phyloP scores from a whole-genome alignment of 2,113 vertebrate genomes.

The cattle (Bos taurus) region ARS-UCD2.0 NC_037345.1:26572001-26572500 shows the following conservation, averaged over 20 bases:
- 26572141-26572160: constrained; percentile 15
- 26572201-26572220: not conserved
- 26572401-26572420: not conserved
- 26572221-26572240: not conserved
- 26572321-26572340: not conserved
- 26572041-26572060: constrained; percentile 9
- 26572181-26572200: constrained; percentile 18
- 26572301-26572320: not conserved
- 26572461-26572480: not conserved
- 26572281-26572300: not conserved
- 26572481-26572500: not conserved
- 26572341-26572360: not conserved
- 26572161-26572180: not conserved
- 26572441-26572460: not conserved
- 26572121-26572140: not conserved
- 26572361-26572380: not conserved
- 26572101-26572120: not conserved
- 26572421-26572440: not conserved
- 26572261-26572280: not conserved
- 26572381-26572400: not conserved
- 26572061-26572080: not conserved
- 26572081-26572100: not conserved
- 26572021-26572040: not conserved
- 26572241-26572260: not conserved
- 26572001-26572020: constrained; percentile 27